Percentiles rank a stretch among this genome's conserved stretches.
Evolutionary conservation across 2,113 vertebrate species (phyloP).

Genomic region (Centropus bengalensis): DNA sequence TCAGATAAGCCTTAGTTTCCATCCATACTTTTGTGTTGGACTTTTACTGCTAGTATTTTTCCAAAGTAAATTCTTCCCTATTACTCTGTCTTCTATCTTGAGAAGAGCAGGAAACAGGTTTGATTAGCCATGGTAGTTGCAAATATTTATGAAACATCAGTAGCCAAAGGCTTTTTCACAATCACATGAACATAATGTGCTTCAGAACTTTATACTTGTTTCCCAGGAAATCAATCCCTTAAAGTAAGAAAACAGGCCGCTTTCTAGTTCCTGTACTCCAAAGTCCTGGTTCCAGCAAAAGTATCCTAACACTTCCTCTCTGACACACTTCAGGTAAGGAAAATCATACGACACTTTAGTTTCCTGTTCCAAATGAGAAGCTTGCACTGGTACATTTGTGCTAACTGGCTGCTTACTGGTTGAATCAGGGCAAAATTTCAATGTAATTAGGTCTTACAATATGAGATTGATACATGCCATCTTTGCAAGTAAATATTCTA

Average conservation of each 20-base stretch:
- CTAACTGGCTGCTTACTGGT: not conserved
- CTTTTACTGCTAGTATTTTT: not conserved
- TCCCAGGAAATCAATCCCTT: conserved; percentile 36
- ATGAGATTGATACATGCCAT: not conserved
- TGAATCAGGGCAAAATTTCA: not conserved
- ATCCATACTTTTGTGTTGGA: not conserved
- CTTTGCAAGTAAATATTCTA: not conserved
- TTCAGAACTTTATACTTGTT: conserved; percentile 49
- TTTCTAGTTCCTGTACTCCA: not conserved
- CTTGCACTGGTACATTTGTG: not conserved
- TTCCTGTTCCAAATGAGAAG: not conserved
- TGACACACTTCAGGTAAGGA: not conserved
- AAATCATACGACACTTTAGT: not conserved
- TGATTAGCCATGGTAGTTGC: not conserved
- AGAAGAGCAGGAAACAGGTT: conserved; percentile 12
- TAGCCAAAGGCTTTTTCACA: conserved; percentile 41
- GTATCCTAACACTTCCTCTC: not conserved
- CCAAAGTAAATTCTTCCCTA: not conserved
- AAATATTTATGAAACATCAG: conserved; percentile 32
- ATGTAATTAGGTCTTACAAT: not conserved
- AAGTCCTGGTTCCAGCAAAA: not conserved
- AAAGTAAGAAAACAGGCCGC: not conserved
- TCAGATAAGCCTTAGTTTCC: not conserved
- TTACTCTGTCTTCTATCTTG: not conserved
- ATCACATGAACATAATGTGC: not conserved